A percentile compares a stretch with the other conserved stretches of the same genome.
These are phyloP conservation scores for Tinamus major DNA, from an alignment of 2,797 vertebrate genomes.

Conservation along the genomic window DNA sequence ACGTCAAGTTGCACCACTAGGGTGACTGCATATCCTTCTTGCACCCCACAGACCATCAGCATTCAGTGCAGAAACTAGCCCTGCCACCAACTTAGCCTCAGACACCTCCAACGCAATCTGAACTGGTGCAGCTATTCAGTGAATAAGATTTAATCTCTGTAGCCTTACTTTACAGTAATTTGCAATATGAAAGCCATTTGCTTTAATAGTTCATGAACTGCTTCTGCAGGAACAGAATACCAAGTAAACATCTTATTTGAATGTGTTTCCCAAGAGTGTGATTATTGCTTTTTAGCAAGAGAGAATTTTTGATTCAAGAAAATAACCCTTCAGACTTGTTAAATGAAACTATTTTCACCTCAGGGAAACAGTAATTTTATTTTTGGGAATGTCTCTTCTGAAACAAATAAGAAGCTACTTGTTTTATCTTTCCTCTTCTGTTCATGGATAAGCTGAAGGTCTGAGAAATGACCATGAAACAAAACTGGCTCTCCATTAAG, in stretches of 20 bases:
- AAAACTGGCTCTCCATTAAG: background rate
- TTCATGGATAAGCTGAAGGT: background rate
- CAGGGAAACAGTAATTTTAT: background rate
- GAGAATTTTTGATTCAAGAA: background rate
- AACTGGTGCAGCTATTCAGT: background rate
- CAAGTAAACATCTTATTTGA: background rate
- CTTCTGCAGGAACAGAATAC: background rate
- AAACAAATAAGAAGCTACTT: background rate
- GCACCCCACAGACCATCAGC: background rate
- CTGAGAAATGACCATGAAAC: background rate
- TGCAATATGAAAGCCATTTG: background rate
- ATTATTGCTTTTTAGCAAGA: background rate
- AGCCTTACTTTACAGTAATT: background rate
- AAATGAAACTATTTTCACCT: background rate
- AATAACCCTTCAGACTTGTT: background rate
- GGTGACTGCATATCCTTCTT: background rate
- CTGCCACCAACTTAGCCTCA: background rate
- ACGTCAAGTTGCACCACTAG: background rate
- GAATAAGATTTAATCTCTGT: background rate
- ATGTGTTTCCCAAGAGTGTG: background rate
- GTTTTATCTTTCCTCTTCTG: constrained; percentile 25
- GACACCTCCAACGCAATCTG: background rate
- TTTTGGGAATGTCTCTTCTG: background rate
- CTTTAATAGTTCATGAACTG: background rate
- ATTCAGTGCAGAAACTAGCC: background rate